A percentile compares a stretch with the other conserved stretches of the same genome.
These are phyloP conservation scores for Drepanosiphum platanoidis DNA, from an alignment of 2,888 invertebrate genomes.

Conservation along the genomic window DNA sequence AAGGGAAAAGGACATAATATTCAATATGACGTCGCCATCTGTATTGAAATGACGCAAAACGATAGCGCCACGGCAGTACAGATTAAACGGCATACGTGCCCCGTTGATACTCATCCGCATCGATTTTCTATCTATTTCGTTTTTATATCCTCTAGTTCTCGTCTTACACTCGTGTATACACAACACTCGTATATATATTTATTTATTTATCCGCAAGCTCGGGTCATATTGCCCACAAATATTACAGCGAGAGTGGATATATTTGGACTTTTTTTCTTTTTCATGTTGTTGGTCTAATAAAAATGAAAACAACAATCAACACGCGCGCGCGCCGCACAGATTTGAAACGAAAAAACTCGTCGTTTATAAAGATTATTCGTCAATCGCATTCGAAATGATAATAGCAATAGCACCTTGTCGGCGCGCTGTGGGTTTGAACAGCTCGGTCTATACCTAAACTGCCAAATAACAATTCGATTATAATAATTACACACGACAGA, in stretches of 20 bases:
- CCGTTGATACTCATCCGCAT: neutral
- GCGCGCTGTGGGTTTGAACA: no score
- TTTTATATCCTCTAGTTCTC: neutral
- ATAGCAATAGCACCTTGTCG: neutral
- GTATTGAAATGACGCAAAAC: constrained; percentile 13
- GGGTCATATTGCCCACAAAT: neutral
- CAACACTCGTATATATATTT: neutral
- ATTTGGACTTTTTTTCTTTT: neutral
- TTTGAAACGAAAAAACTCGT: neutral
- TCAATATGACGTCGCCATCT: no score
- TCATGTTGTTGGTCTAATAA: neutral
- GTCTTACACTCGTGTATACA: neutral
- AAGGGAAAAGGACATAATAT: no score
- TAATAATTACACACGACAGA: no score
- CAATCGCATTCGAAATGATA: neutral
- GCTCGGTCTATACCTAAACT: neutral
- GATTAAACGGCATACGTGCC: constrained; percentile 16
- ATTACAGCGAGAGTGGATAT: neutral
- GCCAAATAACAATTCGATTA: no score
- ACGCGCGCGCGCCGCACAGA: neutral
- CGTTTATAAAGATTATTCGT: neutral
- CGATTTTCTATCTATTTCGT: constrained; percentile 3
- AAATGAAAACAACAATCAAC: neutral
- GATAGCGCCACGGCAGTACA: neutral
- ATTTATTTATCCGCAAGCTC: neutral